A percentile compares a stretch with the other conserved stretches of the same genome.
Evolutionary conservation across 2,888 invertebrate genomes (phyloP).

Genomic region (Latrodectus hesperus): DNA sequence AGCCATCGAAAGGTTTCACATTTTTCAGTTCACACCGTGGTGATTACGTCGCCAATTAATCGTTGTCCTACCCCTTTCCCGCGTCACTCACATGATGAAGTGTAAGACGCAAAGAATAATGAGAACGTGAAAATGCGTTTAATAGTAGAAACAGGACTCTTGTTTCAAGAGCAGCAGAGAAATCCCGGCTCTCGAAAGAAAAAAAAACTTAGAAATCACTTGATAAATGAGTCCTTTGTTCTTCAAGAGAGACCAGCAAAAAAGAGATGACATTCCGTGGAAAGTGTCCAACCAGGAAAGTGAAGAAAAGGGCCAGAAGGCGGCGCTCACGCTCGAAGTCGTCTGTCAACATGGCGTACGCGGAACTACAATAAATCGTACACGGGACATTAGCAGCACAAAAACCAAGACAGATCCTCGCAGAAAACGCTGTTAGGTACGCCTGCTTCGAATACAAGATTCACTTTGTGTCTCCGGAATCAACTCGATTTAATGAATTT

Average conservation of each 20-base stretch:
- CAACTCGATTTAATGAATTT: slow-evolving; percentile 56
- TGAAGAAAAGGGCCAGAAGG: slow-evolving; percentile 53
- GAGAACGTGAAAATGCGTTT: slow-evolving; percentile 9
- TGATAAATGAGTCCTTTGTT: slow-evolving; percentile 66
- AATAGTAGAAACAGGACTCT: slow-evolving; percentile 49
- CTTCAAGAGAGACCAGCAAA: not conserved
- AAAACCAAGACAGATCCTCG: slow-evolving; percentile 52
- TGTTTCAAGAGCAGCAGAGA: slow-evolving; percentile 18
- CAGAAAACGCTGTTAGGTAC: slow-evolving; percentile 65
- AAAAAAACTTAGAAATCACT: slow-evolving; percentile 4
- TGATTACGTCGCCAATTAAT: slow-evolving; percentile 2
- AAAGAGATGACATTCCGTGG: slow-evolving; percentile 56
- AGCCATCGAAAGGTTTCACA: not conserved
- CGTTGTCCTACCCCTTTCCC: not conserved
- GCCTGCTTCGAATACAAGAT: slow-evolving; percentile 66
- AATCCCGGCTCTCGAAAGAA: slow-evolving; percentile 4
- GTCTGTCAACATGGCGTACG: slow-evolving; percentile 65
- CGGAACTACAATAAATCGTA: slow-evolving; percentile 66
- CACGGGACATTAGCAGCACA: slow-evolving; percentile 57
- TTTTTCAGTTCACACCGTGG: slow-evolving; percentile 3
- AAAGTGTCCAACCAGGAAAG: slow-evolving; percentile 66
- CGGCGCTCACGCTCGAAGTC: slow-evolving; percentile 52
- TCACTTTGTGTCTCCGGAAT: slow-evolving; percentile 44
- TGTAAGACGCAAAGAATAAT: not conserved
- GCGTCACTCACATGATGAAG: not conserved